Percentiles rank a stretch among this genome's conserved stretches.
These are phyloP conservation scores for Ceryle rudis DNA, from an alignment of 2,797 vertebrate genomes.

Conservation along the genomic window DNA sequence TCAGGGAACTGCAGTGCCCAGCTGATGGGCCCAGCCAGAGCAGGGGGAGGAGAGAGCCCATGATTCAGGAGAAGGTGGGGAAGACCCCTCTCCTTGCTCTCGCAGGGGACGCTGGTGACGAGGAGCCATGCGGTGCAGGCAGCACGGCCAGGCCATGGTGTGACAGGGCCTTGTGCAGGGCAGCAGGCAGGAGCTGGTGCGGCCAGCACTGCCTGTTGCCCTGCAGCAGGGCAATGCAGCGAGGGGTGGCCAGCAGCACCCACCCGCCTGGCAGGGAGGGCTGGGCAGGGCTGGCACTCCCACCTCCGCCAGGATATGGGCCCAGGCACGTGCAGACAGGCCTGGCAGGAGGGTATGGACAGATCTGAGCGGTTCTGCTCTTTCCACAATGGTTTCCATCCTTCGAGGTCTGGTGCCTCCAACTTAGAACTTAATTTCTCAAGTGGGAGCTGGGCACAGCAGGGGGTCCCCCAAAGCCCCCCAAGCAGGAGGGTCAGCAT, in stretches of 20 bases:
- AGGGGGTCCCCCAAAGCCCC: background rate
- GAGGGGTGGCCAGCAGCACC: background rate
- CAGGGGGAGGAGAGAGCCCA: background rate
- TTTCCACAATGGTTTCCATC: background rate
- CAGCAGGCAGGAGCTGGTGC: background rate
- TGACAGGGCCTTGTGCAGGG: background rate
- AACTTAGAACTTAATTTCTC: background rate
- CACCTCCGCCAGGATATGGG: accelerated
- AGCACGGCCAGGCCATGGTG: background rate
- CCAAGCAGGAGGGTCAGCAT: background rate
- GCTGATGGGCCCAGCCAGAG: background rate
- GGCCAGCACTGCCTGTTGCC: background rate
- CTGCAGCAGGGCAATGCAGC: background rate
- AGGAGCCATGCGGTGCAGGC: background rate
- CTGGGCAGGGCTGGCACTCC: background rate
- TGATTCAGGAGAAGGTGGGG: background rate
- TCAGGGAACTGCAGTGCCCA: background rate
- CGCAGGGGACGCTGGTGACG: background rate
- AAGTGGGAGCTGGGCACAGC: accelerated
- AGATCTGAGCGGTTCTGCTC: background rate
- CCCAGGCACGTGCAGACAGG: background rate
- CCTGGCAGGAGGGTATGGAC: background rate
- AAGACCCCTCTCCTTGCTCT: background rate
- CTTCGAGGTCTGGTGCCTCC: accelerated
- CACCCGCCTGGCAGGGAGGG: background rate